Percentiles rank a stretch among this genome's conserved stretches.
phyloP scores from a whole-genome alignment of 2,113 vertebrate species.

The Naja naja region DNA sequence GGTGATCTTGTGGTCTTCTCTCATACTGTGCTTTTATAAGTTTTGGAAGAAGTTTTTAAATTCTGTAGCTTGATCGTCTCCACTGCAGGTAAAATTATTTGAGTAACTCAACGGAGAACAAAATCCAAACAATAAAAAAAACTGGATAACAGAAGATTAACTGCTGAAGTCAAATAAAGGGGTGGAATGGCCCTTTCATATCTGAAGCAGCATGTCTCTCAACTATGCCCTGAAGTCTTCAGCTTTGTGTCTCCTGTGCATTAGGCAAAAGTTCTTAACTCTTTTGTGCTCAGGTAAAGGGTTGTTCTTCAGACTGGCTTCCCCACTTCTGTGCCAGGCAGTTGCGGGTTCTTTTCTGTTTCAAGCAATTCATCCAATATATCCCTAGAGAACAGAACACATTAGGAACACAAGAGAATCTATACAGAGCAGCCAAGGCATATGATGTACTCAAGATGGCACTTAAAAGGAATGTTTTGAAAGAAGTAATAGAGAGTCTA shows the following conservation, averaged over 20 bases:
- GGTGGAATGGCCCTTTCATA: slow-evolving; percentile 50
- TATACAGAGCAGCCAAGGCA: not conserved
- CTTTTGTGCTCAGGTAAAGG: slow-evolving; percentile 51
- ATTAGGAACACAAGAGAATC: not conserved
- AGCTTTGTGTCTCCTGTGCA: slow-evolving; percentile 59
- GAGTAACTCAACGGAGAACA: slow-evolving; percentile 37
- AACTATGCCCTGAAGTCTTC: slow-evolving; percentile 68
- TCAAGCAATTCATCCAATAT: slow-evolving; percentile 94
- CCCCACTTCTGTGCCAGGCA: slow-evolving; percentile 65
- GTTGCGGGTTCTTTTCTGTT: slow-evolving; percentile 79
- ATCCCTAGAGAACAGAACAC: slow-evolving; percentile 75
- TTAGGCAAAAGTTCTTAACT: slow-evolving; percentile 61
- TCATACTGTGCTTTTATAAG: slow-evolving; percentile 55
- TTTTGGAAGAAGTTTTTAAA: slow-evolving; percentile 57
- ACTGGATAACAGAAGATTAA: slow-evolving; percentile 51
- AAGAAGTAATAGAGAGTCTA: not conserved
- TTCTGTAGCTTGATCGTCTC: slow-evolving; percentile 66
- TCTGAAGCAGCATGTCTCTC: slow-evolving; percentile 64
- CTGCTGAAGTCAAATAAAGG: slow-evolving; percentile 58
- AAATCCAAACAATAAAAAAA: slow-evolving; percentile 56
- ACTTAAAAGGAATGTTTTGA: not conserved
- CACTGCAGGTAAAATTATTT: slow-evolving; percentile 63
- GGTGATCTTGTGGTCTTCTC: slow-evolving; percentile 54
- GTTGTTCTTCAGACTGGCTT: slow-evolving; percentile 62
- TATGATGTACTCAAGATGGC: not conserved